These are phyloP conservation scores for Butorides virescens DNA, from an alignment of 2,113 vertebrate species.

Conservation along the genomic window DNA sequence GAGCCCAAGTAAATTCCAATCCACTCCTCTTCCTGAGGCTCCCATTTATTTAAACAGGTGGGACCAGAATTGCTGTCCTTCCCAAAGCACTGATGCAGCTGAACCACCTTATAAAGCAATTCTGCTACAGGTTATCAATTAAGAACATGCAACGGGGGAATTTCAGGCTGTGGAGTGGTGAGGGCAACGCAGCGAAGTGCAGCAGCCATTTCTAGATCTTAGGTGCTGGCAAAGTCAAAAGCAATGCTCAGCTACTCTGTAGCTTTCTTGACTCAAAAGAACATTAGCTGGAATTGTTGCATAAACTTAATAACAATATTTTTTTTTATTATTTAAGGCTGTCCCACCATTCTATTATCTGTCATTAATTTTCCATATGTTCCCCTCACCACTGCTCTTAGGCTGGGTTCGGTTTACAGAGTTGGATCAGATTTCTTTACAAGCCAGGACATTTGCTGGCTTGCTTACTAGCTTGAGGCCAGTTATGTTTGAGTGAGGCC, in stretches of 20 bases:
- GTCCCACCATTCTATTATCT: slow-evolving; percentile 27
- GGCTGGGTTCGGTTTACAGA: slow-evolving; percentile 38
- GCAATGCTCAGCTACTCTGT: not conserved
- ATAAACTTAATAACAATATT: not conserved
- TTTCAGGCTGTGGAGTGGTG: not conserved
- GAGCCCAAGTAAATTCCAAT: slow-evolving; percentile 19
- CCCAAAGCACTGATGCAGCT: slow-evolving; percentile 9
- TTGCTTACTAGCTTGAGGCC: slow-evolving; percentile 62
- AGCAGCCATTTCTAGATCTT: not conserved
- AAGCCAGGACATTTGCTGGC: slow-evolving; percentile 51
- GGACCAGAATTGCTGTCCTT: not conserved
- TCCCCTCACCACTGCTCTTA: not conserved
- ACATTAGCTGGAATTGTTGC: not conserved
- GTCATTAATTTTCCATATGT: slow-evolving; percentile 59
- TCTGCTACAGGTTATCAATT: not conserved
- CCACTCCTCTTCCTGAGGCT: slow-evolving; percentile 6
- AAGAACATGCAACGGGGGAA: not conserved
- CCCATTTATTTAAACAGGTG: slow-evolving; percentile 45
- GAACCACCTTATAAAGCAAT: not conserved
- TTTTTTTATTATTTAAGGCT: not conserved
- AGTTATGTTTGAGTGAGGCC: slow-evolving; percentile 59
- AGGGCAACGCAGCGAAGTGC: not conserved
- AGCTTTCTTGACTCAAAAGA: not conserved
- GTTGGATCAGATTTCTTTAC: slow-evolving; percentile 61
- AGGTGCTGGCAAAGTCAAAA: not conserved